Evolutionary conservation across 2,113 vertebrate species (phyloP).

Genomic region (Connochaetes taurinus): DNA sequence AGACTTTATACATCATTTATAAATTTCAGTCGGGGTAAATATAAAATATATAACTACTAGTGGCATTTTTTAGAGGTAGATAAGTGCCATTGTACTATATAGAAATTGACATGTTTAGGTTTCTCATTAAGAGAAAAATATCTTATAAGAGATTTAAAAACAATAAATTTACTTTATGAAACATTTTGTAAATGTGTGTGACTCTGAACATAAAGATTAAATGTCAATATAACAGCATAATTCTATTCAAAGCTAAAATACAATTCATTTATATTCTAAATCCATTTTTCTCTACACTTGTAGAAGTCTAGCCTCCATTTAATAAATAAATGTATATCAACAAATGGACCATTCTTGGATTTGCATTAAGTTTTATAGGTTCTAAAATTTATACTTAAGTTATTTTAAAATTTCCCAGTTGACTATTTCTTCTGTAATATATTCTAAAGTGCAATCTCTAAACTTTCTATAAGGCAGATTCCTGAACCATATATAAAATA

Average conservation of each 20-base stretch:
- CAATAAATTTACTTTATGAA: background rate
- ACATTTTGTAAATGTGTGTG: background rate
- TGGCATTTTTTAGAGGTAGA: background rate
- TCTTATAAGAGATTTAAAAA: background rate
- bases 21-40: background rate
- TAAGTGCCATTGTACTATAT: background rate
- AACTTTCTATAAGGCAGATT: background rate
- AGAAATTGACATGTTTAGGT: background rate
- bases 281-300: background rate
- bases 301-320: background rate
- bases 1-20: background rate
- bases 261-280: background rate
- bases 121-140: slow-evolving; percentile 25
- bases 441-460: background rate
- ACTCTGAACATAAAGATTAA: background rate
- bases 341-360: background rate
- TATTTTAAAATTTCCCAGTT: background rate
- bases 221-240: background rate
- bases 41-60: background rate
- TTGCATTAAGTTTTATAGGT: background rate
- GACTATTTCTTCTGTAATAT: background rate
- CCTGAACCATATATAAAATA: background rate
- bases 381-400: slow-evolving; percentile 11
- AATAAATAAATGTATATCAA: background rate
- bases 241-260: background rate